Percentiles rank a stretch among this genome's conserved stretches.
Evolutionary conservation across 2,888 invertebrate species (phyloP).

Genomic region (Erpobdella octoculata): DNA sequence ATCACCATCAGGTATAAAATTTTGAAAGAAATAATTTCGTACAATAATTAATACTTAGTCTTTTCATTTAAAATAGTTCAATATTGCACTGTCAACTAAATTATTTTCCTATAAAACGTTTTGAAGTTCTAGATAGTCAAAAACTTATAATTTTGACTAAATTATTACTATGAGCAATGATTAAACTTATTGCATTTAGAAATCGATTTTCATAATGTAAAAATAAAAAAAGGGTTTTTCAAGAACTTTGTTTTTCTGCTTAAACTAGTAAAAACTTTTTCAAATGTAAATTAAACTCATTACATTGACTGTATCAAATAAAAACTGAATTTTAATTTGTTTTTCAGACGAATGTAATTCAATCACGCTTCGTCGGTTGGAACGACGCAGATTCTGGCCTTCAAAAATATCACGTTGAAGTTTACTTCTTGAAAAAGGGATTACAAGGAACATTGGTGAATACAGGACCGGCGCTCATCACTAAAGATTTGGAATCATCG

Average conservation of each 20-base stretch:
- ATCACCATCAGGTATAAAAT: too few relatives aligned
- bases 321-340: not conserved
- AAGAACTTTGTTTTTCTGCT: not conserved
- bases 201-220: not conserved
- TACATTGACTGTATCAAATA: too few relatives aligned
- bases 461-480: not conserved
- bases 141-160: too few relatives aligned
- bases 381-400: slow-evolving; percentile 8
- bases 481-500: not conserved
- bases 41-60: too few relatives aligned
- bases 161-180: not conserved
- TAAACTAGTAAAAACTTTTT: too few relatives aligned
- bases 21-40: too few relatives aligned
- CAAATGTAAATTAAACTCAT: too few relatives aligned
- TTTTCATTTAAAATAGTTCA: too few relatives aligned
- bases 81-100: too few relatives aligned
- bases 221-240: not conserved
- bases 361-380: not conserved
- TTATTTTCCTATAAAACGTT: too few relatives aligned
- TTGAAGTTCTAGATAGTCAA: too few relatives aligned
- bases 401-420: not conserved
- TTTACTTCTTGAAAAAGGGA: not conserved
- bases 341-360: not conserved
- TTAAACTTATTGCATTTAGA: not conserved
- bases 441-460: not conserved